phyloP scores from a whole-genome alignment of 2,888 invertebrate species.

The Lissocephala sabroskyi region DNA sequence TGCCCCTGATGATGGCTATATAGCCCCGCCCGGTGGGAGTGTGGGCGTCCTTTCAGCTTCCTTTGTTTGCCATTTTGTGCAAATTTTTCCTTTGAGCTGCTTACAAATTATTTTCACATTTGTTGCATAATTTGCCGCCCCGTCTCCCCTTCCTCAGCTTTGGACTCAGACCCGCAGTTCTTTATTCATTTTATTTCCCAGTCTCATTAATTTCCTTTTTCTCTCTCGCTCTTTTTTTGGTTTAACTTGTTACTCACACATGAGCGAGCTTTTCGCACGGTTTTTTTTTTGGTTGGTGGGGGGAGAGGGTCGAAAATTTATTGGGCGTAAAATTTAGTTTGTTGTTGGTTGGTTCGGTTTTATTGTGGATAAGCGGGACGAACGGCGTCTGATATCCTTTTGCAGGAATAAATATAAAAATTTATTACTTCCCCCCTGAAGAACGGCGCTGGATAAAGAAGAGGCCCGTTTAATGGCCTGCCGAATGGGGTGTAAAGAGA shows the following conservation, averaged over 20 bases:
- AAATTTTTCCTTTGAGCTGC: background rate
- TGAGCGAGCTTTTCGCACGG: background rate
- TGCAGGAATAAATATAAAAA: conserved; percentile 58
- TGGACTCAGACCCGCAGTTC: background rate
- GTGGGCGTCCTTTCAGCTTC: conserved; percentile 20
- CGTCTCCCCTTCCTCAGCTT: too few species aligned
- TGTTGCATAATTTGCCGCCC: background rate
- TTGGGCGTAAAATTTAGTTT: conserved; percentile 61
- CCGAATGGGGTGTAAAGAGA: background rate
- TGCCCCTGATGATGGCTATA: conserved; percentile 11
- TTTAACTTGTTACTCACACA: too few species aligned
- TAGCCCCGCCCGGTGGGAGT: conserved; percentile 19
- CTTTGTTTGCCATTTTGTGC: background rate
- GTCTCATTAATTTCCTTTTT: background rate
- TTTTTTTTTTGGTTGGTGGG: background rate
- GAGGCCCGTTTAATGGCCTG: background rate
- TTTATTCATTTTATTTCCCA: background rate
- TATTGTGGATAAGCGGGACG: background rate
- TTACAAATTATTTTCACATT: background rate
- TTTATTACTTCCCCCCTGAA: conserved; percentile 35
- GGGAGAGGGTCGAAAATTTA: conserved; percentile 38
- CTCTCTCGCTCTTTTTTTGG: too few species aligned
- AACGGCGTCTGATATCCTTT: background rate
- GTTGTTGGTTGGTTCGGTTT: conserved; percentile 7
- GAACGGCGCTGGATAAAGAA: background rate